phyloP scores from a whole-genome alignment of 2,888 invertebrate species.

The Protophormia terraenovae region DNA sequence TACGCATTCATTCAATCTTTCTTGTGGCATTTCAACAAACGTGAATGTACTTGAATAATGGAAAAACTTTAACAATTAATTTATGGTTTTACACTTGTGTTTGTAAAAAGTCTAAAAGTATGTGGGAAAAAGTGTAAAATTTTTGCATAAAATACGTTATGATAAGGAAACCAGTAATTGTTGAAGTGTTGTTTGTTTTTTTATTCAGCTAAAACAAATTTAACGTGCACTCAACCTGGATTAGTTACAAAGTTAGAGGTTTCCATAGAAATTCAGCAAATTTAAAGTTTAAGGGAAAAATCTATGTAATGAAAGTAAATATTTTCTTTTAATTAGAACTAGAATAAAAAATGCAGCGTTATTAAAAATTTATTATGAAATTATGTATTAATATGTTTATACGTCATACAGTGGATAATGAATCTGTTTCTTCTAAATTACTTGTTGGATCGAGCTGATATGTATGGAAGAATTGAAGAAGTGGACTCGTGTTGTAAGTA shows the following conservation, averaged over 20 bases:
- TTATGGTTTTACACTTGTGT: conserved; percentile 23
- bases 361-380: no score
- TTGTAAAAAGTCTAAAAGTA: no score
- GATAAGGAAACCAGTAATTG: no score
- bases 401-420: no score
- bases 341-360: no score
- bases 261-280: background rate
- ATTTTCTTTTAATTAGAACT: no score
- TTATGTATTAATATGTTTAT: no score
- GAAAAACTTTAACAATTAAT: conserved; percentile 39
- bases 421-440: no score
- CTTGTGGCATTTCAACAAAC: background rate
- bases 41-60: conserved; percentile 23
- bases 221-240: background rate
- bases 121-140: background rate
- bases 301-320: no score
- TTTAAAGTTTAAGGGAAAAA: background rate
- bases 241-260: background rate
- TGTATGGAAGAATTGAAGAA: no score
- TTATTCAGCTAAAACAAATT: background rate
- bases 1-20: background rate
- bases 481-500: no score
- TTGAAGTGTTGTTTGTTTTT: background rate
- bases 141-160: background rate
- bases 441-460: no score